phyloP scores from a whole-genome alignment of 2,797 vertebrate species.

The Melanotaenia trifasciata region DNA sequence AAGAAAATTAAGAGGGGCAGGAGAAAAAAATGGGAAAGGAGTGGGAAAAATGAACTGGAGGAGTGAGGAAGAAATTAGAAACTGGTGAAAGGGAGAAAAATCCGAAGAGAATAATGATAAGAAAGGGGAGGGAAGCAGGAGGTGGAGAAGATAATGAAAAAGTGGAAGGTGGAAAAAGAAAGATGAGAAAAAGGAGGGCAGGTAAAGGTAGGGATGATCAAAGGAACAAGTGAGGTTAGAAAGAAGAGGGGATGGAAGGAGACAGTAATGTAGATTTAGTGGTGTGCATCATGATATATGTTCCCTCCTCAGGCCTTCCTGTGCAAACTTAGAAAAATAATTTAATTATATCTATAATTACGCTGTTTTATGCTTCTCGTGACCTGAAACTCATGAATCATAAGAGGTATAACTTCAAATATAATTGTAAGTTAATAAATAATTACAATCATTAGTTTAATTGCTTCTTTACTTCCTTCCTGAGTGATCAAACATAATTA shows the following conservation, averaged over 20 bases:
- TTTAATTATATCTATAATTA: constrained; percentile 24
- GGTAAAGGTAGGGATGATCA: background rate
- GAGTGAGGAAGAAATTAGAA: background rate
- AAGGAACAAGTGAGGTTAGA: background rate
- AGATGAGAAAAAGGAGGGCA: background rate
- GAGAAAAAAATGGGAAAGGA: background rate
- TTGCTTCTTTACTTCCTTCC: background rate
- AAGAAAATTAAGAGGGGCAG: too few species aligned
- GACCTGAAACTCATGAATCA: constrained; percentile 23
- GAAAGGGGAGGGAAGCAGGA: background rate
- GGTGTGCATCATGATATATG: constrained; percentile 4
- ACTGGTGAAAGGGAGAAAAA: background rate
- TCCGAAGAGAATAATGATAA: background rate
- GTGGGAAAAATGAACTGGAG: too few species aligned
- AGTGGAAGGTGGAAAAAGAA: background rate
- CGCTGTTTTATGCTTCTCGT: constrained; percentile 2
- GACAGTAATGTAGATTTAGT: constrained; percentile 1
- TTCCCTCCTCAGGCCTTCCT: constrained; percentile 38
- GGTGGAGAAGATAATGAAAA: background rate
- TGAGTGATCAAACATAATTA: background rate
- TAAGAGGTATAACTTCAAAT: background rate
- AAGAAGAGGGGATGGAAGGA: background rate
- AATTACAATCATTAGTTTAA: constrained; percentile 26
- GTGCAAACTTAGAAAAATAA: constrained; percentile 24
- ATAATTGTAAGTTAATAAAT: constrained; percentile 18